phyloP scores from a whole-genome alignment of 2,888 invertebrate genomes.

The Ramazzottius varieornatus region DNA sequence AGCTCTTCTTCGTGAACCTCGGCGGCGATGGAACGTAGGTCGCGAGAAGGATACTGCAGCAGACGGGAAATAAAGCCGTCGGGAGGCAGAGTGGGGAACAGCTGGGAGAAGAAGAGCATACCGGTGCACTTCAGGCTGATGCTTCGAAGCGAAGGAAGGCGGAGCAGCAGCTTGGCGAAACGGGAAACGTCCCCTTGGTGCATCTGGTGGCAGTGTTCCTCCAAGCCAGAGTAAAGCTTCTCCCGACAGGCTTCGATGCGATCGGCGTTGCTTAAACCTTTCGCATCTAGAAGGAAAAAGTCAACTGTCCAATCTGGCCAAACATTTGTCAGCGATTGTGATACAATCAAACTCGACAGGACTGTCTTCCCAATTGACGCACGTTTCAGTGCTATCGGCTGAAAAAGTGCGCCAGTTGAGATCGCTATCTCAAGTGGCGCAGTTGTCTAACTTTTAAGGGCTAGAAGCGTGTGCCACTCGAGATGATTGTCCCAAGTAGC shows the following conservation, averaged over 20 bases:
- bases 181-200: slow-evolving; percentile 74
- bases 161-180: slow-evolving; percentile 70
- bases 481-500: no score
- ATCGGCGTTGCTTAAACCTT: slow-evolving; percentile 51
- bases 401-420: no score
- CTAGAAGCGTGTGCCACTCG: no score
- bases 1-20: not conserved
- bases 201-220: slow-evolving; percentile 66
- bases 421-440: no score
- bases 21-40: slow-evolving; percentile 1
- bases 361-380: no score
- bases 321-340: no score
- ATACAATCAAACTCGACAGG: no score
- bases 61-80: slow-evolving; percentile 39
- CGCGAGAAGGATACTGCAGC: not conserved
- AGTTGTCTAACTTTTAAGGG: no score
- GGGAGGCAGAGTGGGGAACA: slow-evolving; percentile 59
- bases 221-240: slow-evolving; percentile 74
- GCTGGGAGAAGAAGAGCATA: slow-evolving; percentile 72
- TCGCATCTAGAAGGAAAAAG: slow-evolving; percentile 38
- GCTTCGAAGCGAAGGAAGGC: slow-evolving; percentile 61
- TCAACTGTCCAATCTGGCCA: no score
- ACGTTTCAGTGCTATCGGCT: no score
- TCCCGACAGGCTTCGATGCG: slow-evolving; percentile 66
- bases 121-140: slow-evolving; percentile 80